Percentiles rank a stretch among this genome's conserved stretches.
Conservation (phyloP, 2,888 invertebrate genomes). For the Aquatica leii region DNA sequence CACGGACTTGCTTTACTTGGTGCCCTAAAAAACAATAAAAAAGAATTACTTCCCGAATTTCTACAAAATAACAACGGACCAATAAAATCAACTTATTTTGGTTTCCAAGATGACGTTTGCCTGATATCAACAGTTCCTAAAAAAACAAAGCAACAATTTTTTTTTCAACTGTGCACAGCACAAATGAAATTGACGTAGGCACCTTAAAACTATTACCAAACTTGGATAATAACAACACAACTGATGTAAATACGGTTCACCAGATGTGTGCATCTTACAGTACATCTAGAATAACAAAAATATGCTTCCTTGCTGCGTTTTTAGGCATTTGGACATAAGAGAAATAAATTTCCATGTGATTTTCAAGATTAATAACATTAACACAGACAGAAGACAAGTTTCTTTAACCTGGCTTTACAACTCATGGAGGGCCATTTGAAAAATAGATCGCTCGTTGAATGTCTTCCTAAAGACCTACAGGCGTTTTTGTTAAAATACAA, state of each 20-base stretch:
- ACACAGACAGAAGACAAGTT: neutral
- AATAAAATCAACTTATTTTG: slow-evolving; percentile 37
- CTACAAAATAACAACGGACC: slow-evolving; percentile 31
- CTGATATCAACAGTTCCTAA: neutral
- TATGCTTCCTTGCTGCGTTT: slow-evolving; percentile 44
- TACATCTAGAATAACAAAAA: slow-evolving; percentile 39
- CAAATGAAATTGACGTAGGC: slow-evolving; percentile 39
- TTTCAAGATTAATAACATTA: slow-evolving; percentile 17
- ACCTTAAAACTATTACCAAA: slow-evolving; percentile 42
- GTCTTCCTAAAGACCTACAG: no score
- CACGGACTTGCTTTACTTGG: slow-evolving; percentile 26
- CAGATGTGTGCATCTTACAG: slow-evolving; percentile 30
- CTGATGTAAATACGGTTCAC: no score
- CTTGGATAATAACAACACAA: slow-evolving; percentile 45
- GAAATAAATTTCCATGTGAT: slow-evolving; percentile 23
- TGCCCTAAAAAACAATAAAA: slow-evolving; percentile 38
- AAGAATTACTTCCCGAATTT: slow-evolving; percentile 43
- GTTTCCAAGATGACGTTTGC: slow-evolving; percentile 18
- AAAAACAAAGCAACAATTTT: slow-evolving; percentile 44
- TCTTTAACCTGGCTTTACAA: neutral
- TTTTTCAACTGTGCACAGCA: slow-evolving; percentile 45
- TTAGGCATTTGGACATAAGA: slow-evolving; percentile 32
- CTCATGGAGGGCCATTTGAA: slow-evolving; percentile 1
- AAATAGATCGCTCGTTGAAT: neutral
- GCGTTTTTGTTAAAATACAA: no score